A percentile compares a stretch with the other conserved stretches of the same genome.
Evolutionary conservation across 2,113 vertebrate species (phyloP).

Genomic region (Macrotus californicus): DNA sequence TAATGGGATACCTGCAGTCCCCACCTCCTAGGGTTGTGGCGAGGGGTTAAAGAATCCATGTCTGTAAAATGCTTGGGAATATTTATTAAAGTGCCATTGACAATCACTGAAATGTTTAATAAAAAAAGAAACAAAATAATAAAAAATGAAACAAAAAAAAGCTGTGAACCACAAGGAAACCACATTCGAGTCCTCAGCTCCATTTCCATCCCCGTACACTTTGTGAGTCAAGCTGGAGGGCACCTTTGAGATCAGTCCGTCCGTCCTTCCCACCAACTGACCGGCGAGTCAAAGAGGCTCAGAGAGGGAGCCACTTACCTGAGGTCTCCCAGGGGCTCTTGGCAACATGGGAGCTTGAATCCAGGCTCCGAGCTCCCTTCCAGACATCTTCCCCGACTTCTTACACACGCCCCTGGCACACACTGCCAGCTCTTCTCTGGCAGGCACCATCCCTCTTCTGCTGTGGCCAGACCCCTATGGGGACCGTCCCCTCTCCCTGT

Average conservation of each 20-base stretch:
- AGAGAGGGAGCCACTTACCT: neutral
- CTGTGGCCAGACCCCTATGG: neutral
- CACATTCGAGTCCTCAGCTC: neutral
- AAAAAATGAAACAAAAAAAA: neutral
- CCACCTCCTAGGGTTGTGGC: neutral
- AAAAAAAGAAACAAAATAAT: too few species aligned
- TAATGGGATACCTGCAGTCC: neutral
- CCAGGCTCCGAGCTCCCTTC: neutral
- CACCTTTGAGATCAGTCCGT: neutral
- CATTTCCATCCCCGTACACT: neutral
- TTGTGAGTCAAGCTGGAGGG: neutral
- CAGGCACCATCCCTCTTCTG: neutral
- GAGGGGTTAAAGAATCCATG: neutral
- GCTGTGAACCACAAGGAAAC: neutral
- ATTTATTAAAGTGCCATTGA: neutral
- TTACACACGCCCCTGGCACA: rapidly evolving
- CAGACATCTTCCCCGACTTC: neutral
- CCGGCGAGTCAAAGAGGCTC: neutral
- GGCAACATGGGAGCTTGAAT: neutral
- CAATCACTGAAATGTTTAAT: neutral
- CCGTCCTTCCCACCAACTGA: neutral
- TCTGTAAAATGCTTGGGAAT: neutral
- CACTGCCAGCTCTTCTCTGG: neutral
- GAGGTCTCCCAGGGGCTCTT: neutral
- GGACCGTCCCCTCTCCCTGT: neutral